Base-by-base conservation (phyloP, 2,888 invertebrate genomes). In the Drosophila cyrtoloma region DNA sequence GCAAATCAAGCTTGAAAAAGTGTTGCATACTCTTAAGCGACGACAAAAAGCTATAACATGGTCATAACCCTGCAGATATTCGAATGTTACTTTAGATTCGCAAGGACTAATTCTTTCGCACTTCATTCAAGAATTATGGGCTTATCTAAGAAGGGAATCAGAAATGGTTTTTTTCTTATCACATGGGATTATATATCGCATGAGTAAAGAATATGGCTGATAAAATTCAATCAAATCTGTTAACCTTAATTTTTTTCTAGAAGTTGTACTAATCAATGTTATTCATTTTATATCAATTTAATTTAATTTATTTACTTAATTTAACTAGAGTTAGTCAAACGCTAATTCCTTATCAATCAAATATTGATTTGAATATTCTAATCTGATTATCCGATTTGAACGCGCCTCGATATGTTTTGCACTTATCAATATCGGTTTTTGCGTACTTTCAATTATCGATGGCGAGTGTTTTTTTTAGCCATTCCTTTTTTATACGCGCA, bases 401-500 rank as follows among this genome's bases (percentile, higher is more conserved):
- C 28, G 14, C 7, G 10, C 30, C 50, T 64, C 70, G 78, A 60
- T 64, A 53, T 12, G 16, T 5, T 47, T 47, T 1, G 28, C 22
- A 30, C 5, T 7, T 30, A 44, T 52, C 47, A 30, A 10, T 63
- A 75, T 79, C 71, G 81, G 63, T 61, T 55, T 32, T 33, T 5
- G 10, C 50, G 16, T n/a, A 22, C 28, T 26, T 64, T 19, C 22
- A 33, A 9, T 66, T 57, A 77, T 79, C 79, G 78, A 71, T 69
- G 55, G 7, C 10, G 12, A 71, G 37, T 79, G 71, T 59, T 70
- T 78, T 71, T 39, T 58, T 39, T 57, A 55, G 76, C 50, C 47
- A 71, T 68, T 44, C 47, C 33, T 30, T 37, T 56, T 76, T 69
- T 51, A 69, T 80, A 68, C 65, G 68, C 65, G 56, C 62, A 59